Evolutionary conservation across 2,113 vertebrate genomes (phyloP).

Genomic region (Chionomys nivalis): DNA sequence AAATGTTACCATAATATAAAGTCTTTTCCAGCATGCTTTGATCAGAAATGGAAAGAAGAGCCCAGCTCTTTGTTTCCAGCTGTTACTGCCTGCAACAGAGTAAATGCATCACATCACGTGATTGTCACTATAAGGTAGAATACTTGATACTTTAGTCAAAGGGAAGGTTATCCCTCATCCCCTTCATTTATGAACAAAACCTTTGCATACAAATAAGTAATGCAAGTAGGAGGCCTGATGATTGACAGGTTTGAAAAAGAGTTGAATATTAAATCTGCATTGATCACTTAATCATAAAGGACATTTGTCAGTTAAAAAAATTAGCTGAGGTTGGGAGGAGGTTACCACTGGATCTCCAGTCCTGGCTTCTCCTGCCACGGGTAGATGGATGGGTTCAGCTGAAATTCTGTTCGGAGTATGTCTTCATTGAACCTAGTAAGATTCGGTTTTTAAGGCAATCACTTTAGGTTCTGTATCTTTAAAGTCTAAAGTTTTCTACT

Average conservation of each 20-base stretch:
- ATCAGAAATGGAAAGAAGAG: not conserved
- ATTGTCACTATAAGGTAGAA: not conserved
- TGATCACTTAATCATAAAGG: not conserved
- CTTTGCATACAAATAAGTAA: not conserved
- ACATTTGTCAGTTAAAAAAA: not conserved
- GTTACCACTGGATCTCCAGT: no score
- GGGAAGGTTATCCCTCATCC: not conserved
- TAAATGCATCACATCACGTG: not conserved
- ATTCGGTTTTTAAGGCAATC: no score
- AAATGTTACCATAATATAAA: constrained; percentile 35
- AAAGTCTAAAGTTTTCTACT: not conserved
- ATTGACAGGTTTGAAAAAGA: not conserved
- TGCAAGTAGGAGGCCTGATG: not conserved
- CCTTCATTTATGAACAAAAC: not conserved
- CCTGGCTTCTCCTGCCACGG: not conserved
- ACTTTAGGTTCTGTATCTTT: not conserved
- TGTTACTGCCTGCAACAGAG: not conserved
- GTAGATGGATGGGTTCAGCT: not conserved
- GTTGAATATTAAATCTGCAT: not conserved
- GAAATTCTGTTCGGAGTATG: not conserved
- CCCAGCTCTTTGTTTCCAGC: constrained; percentile 15
- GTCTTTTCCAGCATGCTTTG: not conserved
- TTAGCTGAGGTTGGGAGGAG: not conserved
- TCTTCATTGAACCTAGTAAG: not conserved
- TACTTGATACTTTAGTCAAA: not conserved